phyloP scores from a whole-genome alignment of 2,888 invertebrate species.

The Linnaemya vulpina region DNA sequence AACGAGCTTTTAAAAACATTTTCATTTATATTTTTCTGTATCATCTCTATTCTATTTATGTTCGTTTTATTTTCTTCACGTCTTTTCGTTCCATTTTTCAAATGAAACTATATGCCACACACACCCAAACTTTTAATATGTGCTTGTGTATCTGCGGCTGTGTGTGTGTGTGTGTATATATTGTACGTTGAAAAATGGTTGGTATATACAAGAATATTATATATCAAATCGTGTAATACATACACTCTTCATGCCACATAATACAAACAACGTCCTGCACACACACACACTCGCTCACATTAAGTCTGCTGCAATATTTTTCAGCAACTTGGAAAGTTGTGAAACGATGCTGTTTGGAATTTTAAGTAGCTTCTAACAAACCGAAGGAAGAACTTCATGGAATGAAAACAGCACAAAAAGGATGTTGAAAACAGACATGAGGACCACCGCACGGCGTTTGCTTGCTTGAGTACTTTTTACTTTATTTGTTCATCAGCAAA shows the following conservation, averaged over 20 bases:
- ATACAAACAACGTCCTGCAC: not conserved
- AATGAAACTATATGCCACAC: conserved; percentile 62
- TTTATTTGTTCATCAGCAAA: conserved; percentile 43
- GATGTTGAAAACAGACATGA: conserved; percentile 23
- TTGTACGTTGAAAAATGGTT: conserved; percentile 52
- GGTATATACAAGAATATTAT: conserved; percentile 39
- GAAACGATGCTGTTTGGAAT: conserved; percentile 82
- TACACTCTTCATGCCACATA: not conserved
- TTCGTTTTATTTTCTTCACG: conserved; percentile 32
- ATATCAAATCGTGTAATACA: not conserved
- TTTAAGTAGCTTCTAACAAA: conserved; percentile 78
- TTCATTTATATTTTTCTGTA: conserved; percentile 82
- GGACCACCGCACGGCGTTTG: not conserved
- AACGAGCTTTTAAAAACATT: conserved; percentile 81
- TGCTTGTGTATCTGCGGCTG: not conserved
- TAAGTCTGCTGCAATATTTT: conserved; percentile 69
- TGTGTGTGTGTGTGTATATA: too few relatives aligned
- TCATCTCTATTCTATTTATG: conserved; percentile 69
- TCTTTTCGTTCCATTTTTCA: conserved; percentile 57
- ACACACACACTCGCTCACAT: not conserved
- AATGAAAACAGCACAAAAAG: conserved; percentile 17
- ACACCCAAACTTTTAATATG: too few relatives aligned
- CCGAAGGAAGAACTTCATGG: conserved; percentile 43
- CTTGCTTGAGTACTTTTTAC: conserved; percentile 34
- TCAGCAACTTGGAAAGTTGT: conserved; percentile 81